Evolutionary conservation across 2,113 vertebrate species (phyloP), one percentile per base, ranked within the genome.

Genomic region (Syngnathus floridae): DNA sequence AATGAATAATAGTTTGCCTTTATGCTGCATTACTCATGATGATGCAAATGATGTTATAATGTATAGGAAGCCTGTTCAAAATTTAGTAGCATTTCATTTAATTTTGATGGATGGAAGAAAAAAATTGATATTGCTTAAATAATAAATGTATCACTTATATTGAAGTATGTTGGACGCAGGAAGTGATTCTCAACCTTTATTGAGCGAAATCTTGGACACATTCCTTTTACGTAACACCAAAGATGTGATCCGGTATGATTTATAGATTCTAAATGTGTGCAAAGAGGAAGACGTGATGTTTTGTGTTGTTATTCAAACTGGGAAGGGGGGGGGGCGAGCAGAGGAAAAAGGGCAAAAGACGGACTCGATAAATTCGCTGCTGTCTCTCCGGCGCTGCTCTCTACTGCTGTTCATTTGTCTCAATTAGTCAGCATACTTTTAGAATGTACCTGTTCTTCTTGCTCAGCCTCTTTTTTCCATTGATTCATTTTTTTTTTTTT

Each of bases 391-490:
- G 55, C 71, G 79, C 75, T 72, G 73, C 68, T 78, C 68, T 68
- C 67, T 61, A 38, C 66, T 66, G 71, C 58, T 78, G 76, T 77
- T 76, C 83, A 86, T 84, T 86, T 82, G 82, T 88, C 83, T 86
- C 76, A 88, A 85, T 88, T 87, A 86, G 74, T 38, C 67, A 65
- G 51, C 68, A 54, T 75, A 77, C 73, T 67, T 68, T 79, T 65
- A 16, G 58, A 46, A 54, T 67, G 79, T 66, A 70, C 73, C 49
- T 49, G 31, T 63, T 79, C 57, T 64, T 72, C 62, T 41, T 37
- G 40, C 40, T 41, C 40, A 11, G 40, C 51, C 49, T 63, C 35
- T 62, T 51, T 52, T 31, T 64, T 60, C 70, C 22, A 45, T 66
- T 62, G 26, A 7, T 75, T 76, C 48, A 12, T n/a, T 31, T 76